Evolutionary conservation across 1,140 invertebrate species (phyloP).

Genomic region (Elysia chlorotica): DNA sequence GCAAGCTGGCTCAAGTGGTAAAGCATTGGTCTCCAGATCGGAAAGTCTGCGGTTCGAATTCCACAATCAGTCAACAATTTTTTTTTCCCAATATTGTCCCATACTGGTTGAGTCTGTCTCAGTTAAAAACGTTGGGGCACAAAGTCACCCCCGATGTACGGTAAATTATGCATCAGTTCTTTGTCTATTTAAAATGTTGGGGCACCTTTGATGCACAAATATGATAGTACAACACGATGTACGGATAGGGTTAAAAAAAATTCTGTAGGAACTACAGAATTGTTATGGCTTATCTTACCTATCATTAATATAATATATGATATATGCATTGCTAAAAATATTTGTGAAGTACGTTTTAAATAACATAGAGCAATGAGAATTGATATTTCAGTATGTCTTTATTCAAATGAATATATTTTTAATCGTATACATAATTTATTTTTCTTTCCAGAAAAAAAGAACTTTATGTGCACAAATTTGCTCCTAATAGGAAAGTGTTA

Average conservation of each 20-base stretch:
- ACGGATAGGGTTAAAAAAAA: no score
- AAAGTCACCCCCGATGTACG: no score
- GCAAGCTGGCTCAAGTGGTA: neutral
- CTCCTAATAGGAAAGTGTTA: conserved; percentile 13
- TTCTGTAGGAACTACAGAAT: no score
- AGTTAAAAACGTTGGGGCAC: no score
- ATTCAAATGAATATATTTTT: neutral
- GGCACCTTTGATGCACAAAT: no score
- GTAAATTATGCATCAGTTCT: no score
- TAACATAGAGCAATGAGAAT: neutral
- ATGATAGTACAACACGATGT: no score
- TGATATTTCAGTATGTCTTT: neutral
- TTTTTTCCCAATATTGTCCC: no score
- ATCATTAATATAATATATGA: no score
- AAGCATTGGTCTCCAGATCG: neutral
- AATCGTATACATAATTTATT: neutral
- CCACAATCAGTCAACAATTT: neutral
- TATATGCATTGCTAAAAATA: neutral
- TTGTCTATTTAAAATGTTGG: no score
- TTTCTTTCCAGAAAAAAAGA: conserved; percentile 2
- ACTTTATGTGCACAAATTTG: conserved; percentile 19
- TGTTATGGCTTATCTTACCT: no score
- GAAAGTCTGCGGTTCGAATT: neutral
- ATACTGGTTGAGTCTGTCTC: no score
- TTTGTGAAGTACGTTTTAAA: neutral